Base-by-base conservation (phyloP, 2,113 vertebrate species). In the Oostethus manadensis region DNA sequence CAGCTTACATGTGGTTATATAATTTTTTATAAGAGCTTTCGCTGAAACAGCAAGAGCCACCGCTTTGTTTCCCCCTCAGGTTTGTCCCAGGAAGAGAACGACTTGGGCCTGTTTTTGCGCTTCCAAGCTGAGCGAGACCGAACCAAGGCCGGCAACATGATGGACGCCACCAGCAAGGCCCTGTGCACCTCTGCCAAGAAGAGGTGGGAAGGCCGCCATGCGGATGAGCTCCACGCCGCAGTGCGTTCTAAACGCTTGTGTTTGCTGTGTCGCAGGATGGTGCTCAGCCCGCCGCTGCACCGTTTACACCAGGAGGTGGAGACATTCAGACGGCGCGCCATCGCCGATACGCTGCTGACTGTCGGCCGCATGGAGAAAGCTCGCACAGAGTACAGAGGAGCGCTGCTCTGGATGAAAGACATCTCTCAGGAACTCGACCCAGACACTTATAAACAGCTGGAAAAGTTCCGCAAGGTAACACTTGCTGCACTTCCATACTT, bases 361-460 rank as follows among this genome's bases (percentile, higher is more conserved):
- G 87, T 96, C 51, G 81, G 77, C 10, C 89, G 83, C 4, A 93
- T 93, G 92, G 92, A 95, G 75, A 90, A 89, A 64, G 80, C 89
- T 0, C 88, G 93, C 59, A 92, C 81, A 0, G 91, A 95, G 74
- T 89, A 96, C 70, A 82, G 91, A 51, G 90, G 86, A 51, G 90
- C 88, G 16, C 75, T 88, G 50, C 88, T 94, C 26, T 92, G 90
- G 90, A 92, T 94, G 90, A 93, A 93, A 67, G 92, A 92, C 21
- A 72, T 91, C 29, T 93, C 90, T 8, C 91, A 93, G 47, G 91
- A 93, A 58, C 79, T 93, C 20, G 91, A 93, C 80, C 92, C 91
- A 1, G 93, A 93, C 66, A 95, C 91, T 11, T 90, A 88, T 74
- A 94, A 93, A 68, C 90, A 95, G 76, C 87, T 91, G 85, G 91